These are phyloP conservation scores for Limnephilus marmoratus DNA, from an alignment of 2,888 invertebrate genomes.

Conservation along the genomic window DNA sequence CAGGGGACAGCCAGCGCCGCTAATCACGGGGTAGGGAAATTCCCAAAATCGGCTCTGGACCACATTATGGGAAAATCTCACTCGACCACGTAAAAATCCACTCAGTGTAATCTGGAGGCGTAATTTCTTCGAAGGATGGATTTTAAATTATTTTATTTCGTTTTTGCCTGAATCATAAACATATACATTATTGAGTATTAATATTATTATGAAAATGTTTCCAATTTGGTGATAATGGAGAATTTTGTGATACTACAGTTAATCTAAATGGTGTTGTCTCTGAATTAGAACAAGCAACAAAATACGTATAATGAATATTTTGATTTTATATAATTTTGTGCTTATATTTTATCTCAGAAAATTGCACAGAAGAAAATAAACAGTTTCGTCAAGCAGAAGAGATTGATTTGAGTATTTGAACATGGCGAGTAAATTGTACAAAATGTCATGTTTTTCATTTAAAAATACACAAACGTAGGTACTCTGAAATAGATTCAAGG, in stretches of 20 bases:
- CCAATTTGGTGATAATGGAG: not conserved
- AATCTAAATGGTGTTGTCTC: too few species aligned
- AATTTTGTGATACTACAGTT: too few species aligned
- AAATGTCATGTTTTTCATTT: too few species aligned
- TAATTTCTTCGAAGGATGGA: not conserved
- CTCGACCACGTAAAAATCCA: not conserved
- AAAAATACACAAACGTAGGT: too few species aligned
- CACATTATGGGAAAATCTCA: conserved; percentile 3
- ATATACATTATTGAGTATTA: not conserved
- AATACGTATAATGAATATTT: not conserved
- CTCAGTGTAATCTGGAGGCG: not conserved
- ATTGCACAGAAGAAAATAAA: not conserved
- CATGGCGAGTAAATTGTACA: too few species aligned
- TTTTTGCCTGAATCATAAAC: not conserved
- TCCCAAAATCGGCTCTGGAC: not conserved
- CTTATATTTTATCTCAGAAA: not conserved
- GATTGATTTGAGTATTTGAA: too few species aligned
- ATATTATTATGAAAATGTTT: not conserved
- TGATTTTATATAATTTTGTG: not conserved
- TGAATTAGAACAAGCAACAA: not conserved
- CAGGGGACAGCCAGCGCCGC: conserved; percentile 6
- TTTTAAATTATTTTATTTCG: not conserved
- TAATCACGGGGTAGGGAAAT: conserved; percentile 46
- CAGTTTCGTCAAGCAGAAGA: not conserved
- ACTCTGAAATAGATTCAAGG: not conserved